Evolutionary conservation across 2,888 invertebrate genomes (phyloP), one percentile per base, ranked within the genome.

Genomic region (Tetramorium bicarinatum): DNA sequence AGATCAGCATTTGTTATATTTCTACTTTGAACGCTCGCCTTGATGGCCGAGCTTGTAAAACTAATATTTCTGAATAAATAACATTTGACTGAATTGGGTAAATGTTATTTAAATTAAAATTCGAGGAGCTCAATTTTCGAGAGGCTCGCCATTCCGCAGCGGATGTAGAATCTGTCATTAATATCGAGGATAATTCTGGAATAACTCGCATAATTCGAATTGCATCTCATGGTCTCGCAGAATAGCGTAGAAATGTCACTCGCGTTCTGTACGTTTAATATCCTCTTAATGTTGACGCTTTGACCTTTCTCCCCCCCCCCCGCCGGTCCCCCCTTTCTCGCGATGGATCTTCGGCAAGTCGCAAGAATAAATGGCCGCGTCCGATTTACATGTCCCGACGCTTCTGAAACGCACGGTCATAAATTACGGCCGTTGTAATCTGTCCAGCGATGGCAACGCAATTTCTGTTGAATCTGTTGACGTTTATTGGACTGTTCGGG

Each of bases 401-500:
- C 44, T 82, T 59, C 66, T 76, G 76, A 72, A 72, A 79, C 52
- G 56, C 56, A 25, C 74, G 77, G 54, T 82, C 79, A 84, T 80
- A 82, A 88, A 87, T 83, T 84, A 82, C 72, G 38, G 7, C 69
- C 47, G 67, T 75, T 75, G 74, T 75, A 79, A 87, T 87, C 77
- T 69, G 62, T 44, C 76, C 34, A 71, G 34, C 49, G 75, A 75
- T 25, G 75, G 71, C 81, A 67, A 79, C 66, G 76, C 85, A 85
- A 87, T 85, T 87, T 87, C 83, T 49, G 76, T 82, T 75, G 82
- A 85, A 83, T 87, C 85, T 77, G 83, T 85, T 82, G 83, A 87
- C 87, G 83, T 87, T 87, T 54, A 85, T 75, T 83, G 79, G 77
- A 74, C 69, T 77, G 67, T 85, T 85, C 85, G 75, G 76, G 76